These are phyloP conservation scores for Heteropelma amictum DNA, from an alignment of 2,888 invertebrate genomes.

Conservation along the genomic window DNA sequence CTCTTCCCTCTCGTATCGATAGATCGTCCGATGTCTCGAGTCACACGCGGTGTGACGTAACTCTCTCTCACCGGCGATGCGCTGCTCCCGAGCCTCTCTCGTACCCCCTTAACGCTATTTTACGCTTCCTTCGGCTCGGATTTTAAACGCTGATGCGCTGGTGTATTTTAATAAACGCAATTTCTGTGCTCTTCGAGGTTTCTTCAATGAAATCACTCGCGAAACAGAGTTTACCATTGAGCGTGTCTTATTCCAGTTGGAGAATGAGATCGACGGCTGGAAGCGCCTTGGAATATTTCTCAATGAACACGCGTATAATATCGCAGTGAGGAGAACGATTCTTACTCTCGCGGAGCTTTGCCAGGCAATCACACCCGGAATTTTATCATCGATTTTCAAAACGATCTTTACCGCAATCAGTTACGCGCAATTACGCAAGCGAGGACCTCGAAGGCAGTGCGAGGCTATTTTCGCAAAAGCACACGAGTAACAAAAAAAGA, in stretches of 20 bases:
- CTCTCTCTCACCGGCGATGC: slow-evolving; percentile 29
- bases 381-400: slow-evolving; percentile 41
- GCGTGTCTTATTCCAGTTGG: no score
- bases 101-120: no score
- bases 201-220: background rate
- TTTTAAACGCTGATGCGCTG: no score
- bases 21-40: slow-evolving; percentile 52
- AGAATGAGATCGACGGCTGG: slow-evolving; percentile 2
- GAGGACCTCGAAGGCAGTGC: slow-evolving; percentile 45
- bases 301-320: slow-evolving; percentile 31
- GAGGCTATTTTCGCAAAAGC: slow-evolving; percentile 2
- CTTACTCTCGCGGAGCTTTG: slow-evolving; percentile 35
- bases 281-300: slow-evolving; percentile 44
- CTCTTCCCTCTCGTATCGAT: slow-evolving; percentile 21
- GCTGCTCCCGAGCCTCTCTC: slow-evolving; percentile 36
- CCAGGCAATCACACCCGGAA: slow-evolving; percentile 6
- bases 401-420: slow-evolving; percentile 36
- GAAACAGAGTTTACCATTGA: background rate
- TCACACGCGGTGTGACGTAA: slow-evolving; percentile 56
- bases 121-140: slow-evolving; percentile 8
- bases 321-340: slow-evolving; percentile 3
- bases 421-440: slow-evolving; percentile 50
- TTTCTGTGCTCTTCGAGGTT: no score
- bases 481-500: background rate
- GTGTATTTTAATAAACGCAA: no score